phyloP scores from a whole-genome alignment of 1,140 invertebrate genomes.

The Apocrypta bakeri region DNA sequence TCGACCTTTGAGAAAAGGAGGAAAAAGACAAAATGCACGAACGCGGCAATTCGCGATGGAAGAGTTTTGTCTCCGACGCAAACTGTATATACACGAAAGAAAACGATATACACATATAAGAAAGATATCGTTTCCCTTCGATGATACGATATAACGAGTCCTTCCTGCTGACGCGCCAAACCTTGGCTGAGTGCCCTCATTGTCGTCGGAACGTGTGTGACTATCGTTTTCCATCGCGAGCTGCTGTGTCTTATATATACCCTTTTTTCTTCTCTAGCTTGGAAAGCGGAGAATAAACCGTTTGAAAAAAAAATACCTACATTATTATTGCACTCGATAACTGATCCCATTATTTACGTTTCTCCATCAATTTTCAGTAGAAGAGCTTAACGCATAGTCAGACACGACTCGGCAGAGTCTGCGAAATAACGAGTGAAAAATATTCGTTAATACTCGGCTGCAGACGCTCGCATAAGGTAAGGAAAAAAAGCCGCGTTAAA shows the following conservation, averaged over 20 bases:
- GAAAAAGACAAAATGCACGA: background rate
- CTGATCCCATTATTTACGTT: no score
- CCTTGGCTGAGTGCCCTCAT: slow-evolving; percentile 57
- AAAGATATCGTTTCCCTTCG: slow-evolving; percentile 50
- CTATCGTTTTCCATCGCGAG: slow-evolving; percentile 47
- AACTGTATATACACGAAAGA: background rate
- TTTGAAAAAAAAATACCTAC: no score
- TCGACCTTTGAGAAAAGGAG: background rate
- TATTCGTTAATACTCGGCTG: no score
- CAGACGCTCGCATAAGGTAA: slow-evolving; percentile 8
- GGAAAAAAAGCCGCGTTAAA: background rate
- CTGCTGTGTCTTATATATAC: background rate
- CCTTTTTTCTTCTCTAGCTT: slow-evolving; percentile 39
- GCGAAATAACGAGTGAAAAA: no score
- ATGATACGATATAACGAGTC: slow-evolving; percentile 59
- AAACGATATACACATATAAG: no score
- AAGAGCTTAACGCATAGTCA: slow-evolving; percentile 40
- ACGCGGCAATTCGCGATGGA: background rate
- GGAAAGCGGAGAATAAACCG: no score
- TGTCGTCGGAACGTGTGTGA: slow-evolving; percentile 50
- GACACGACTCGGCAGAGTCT: slow-evolving; percentile 35
- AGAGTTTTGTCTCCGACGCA: background rate
- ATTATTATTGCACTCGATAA: no score
- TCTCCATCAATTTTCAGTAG: no score
- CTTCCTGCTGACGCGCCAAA: slow-evolving; percentile 57